phyloP scores from a whole-genome alignment of 53 echinoderm and acorn worm species.

The Mesocentrotus franciscanus region DNA sequence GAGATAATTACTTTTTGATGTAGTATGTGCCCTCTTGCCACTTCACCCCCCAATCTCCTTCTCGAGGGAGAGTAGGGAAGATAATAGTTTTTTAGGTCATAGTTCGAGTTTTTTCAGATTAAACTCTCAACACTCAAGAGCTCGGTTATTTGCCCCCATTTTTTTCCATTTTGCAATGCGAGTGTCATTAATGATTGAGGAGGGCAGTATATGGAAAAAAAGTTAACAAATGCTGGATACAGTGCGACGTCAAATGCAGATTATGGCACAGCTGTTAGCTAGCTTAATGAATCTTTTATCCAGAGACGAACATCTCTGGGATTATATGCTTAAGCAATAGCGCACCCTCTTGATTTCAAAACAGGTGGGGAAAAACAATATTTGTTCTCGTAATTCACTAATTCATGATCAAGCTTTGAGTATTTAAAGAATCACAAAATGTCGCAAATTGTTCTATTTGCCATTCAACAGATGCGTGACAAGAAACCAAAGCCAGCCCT shows the following conservation, averaged over 20 bases:
- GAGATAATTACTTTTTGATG: too few species aligned
- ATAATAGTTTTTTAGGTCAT: too few species aligned
- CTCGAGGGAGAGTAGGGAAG: too few species aligned
- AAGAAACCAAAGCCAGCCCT: not conserved
- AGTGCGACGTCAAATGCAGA: not conserved
- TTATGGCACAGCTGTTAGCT: not conserved
- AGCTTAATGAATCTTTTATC: not conserved
- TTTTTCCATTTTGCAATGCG: too few species aligned
- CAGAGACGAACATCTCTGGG: not conserved
- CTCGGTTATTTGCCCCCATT: too few species aligned
- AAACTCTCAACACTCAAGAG: too few species aligned
- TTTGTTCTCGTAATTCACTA: not conserved
- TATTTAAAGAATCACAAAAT: not conserved
- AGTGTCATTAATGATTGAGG: too few species aligned
- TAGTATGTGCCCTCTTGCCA: too few species aligned
- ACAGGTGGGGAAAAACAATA: not conserved
- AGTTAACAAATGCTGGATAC: not conserved
- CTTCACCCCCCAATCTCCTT: too few species aligned
- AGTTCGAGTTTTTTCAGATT: too few species aligned
- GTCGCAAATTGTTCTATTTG: not conserved
- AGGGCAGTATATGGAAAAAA: not conserved
- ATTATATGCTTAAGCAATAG: not conserved
- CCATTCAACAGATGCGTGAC: constrained; percentile 18
- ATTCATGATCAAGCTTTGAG: not conserved
- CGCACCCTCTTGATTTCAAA: not conserved